Base-by-base conservation (phyloP, 2,888 invertebrate species). In the Amphipoea oculea region DNA sequence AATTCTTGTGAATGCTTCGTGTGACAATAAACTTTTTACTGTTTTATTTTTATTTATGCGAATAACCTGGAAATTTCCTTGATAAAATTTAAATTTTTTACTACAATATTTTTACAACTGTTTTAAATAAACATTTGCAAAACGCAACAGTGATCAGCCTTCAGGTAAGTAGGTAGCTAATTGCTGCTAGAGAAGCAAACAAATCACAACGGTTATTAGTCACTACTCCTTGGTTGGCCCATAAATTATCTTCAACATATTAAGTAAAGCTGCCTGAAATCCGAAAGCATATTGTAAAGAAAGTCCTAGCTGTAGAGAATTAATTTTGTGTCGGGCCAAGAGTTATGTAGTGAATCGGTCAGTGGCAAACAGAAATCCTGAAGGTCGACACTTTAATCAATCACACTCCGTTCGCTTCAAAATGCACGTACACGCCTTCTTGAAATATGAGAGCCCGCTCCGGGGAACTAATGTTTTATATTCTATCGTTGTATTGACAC, bases 401-500 rank as follows among this genome's bases (percentile, higher is more conserved):
- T 96, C 95, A 95, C 92, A 90, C 88, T 88, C 84, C 89, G 81
- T 80, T 81, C 76, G 86, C 87, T 91, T 92, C 92, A 92, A 93
- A 95, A 94, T 94, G 94, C 94, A 94, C 94, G 94, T 91, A 94
- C 94, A 92, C 90, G 90, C 89, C 89, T 90, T 86, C 91, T 92
- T 94, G 94, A 94, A 94, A 94, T 95, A 95, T 95, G 94, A 93
- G 93, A 91, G 91, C 92, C 90, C 86, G 90, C 91, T 91, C 90
- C 87, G 82, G 92, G 91, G 92, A 93, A 92, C 93, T 94, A 93
- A 95, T 94, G 94, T 94, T 95, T 95, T 95, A 95, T 95, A 95
- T 95, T 95, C 95, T 91, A 92, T 92, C 93, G 92, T 90, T 94
- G 94, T 95, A 95, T 95, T 95, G 95, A 95, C 95, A 95, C 93